Evolutionary conservation across 2,888 invertebrate species (phyloP).

Genomic region (Xestoiulus laeticollis): DNA sequence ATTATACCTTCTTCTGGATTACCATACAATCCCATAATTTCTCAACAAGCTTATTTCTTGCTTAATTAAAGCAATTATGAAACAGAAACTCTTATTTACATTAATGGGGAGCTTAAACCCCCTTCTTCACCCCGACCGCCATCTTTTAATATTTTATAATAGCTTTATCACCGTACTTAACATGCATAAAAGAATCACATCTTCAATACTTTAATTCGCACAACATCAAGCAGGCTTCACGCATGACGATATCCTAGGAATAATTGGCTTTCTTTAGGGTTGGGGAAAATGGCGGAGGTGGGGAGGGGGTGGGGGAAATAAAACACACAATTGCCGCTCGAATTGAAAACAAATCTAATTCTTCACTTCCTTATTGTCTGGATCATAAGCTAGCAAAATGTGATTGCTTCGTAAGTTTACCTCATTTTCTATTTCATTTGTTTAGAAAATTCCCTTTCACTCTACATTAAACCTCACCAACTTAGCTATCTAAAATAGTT

Average conservation of each 20-base stretch:
- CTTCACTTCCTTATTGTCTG: constrained; percentile 27
- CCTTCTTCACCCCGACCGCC: neutral
- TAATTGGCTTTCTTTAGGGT: constrained; percentile 11
- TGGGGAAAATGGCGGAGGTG: neutral
- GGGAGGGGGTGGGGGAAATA: neutral
- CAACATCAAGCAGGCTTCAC: neutral
- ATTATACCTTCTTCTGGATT: neutral
- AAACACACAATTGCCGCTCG: neutral
- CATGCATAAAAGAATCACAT: neutral
- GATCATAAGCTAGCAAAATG: neutral
- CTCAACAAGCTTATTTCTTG: neutral
- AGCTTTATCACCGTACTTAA: neutral
- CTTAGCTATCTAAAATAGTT: neutral
- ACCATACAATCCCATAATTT: neutral
- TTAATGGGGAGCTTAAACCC: neutral
- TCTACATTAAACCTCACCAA: neutral
- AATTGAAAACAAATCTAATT: constrained; percentile 35
- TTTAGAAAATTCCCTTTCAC: neutral
- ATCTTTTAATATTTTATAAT: constrained; percentile 25
- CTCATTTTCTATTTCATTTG: neutral
- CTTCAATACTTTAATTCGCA: neutral
- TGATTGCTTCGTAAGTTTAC: neutral
- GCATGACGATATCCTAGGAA: constrained; percentile 12
- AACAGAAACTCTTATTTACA: neutral
- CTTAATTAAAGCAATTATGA: constrained; percentile 15